A percentile compares a stretch with the other conserved stretches of the same genome.
Evolutionary conservation across 2,113 vertebrate genomes (phyloP).

Genomic region (Xiphias gladius): DNA sequence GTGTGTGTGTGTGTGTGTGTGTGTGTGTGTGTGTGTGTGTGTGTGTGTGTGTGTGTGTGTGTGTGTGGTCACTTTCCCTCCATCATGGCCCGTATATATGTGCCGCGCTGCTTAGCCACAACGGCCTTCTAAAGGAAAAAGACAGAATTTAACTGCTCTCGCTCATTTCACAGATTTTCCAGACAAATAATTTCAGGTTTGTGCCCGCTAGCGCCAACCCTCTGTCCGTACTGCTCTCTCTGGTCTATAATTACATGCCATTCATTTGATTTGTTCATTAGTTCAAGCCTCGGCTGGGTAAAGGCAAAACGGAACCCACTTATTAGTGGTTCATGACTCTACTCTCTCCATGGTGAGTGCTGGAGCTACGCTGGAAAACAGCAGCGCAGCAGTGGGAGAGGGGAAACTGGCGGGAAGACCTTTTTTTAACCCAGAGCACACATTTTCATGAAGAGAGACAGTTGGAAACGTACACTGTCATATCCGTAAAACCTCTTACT

Average conservation of each 20-base stretch:
- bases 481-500: conserved; percentile 18
- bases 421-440: conserved; percentile 61
- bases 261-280: conserved; percentile 86
- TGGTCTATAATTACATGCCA: conserved; percentile 82
- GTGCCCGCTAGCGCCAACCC: conserved; percentile 79
- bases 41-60: conserved; percentile 24
- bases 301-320: conserved; percentile 79
- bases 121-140: conserved; percentile 60
- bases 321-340: conserved; percentile 83
- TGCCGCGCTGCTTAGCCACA: conserved; percentile 55
- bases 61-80: conserved; percentile 74
- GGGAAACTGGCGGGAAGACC: conserved; percentile 59
- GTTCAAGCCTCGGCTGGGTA: conserved; percentile 77
- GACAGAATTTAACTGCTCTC: conserved; percentile 65
- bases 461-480: conserved; percentile 8
- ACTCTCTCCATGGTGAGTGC: conserved; percentile 70
- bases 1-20: conserved; percentile 5
- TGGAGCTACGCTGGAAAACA: conserved; percentile 68
- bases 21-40: not conserved
- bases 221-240: conserved; percentile 70
- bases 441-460: conserved; percentile 25
- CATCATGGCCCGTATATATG: conserved; percentile 42
- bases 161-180: conserved; percentile 80
- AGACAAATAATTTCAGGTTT: conserved; percentile 83
- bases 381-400: conserved; percentile 37